Conservation (phyloP, 2,888 invertebrate genomes). For the Drosophila siamana region DNA sequence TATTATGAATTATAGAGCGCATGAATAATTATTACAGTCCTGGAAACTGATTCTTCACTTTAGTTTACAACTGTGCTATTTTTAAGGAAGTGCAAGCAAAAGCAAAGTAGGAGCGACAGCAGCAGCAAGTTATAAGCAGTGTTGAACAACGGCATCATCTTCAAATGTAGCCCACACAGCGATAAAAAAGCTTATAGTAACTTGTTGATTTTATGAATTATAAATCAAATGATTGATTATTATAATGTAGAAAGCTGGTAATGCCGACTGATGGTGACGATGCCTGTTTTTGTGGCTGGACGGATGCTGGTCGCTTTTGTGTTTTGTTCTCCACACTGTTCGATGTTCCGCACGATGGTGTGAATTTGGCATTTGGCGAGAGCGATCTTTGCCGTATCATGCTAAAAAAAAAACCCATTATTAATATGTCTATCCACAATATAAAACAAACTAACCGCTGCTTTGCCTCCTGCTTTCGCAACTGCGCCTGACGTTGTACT, state of each 20-base stretch:
- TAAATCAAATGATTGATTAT: neutral
- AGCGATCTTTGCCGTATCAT: neutral
- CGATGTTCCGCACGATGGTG: neutral
- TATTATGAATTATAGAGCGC: no score
- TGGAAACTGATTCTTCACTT: no score
- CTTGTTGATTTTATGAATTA: no score
- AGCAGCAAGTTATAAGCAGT: no score
- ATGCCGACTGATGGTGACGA: constrained; percentile 8
- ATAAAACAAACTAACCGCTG: constrained; percentile 19
- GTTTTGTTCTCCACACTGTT: neutral
- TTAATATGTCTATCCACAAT: neutral
- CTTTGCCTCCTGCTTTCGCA: constrained; percentile 5
- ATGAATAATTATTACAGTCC: no score
- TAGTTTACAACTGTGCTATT: no score
- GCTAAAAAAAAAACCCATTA: neutral
- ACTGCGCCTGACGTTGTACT: constrained; percentile 22
- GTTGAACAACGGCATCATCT: no score
- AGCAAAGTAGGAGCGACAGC: no score
- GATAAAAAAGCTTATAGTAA: no score
- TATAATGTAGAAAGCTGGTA: constrained; percentile 34
- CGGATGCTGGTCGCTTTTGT: neutral
- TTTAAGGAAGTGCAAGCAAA: no score
- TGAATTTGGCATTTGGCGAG: neutral
- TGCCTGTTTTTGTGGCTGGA: neutral
- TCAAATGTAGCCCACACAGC: no score